phyloP scores from a whole-genome alignment of 2,113 vertebrate species.

The Podilymbus podiceps region DNA sequence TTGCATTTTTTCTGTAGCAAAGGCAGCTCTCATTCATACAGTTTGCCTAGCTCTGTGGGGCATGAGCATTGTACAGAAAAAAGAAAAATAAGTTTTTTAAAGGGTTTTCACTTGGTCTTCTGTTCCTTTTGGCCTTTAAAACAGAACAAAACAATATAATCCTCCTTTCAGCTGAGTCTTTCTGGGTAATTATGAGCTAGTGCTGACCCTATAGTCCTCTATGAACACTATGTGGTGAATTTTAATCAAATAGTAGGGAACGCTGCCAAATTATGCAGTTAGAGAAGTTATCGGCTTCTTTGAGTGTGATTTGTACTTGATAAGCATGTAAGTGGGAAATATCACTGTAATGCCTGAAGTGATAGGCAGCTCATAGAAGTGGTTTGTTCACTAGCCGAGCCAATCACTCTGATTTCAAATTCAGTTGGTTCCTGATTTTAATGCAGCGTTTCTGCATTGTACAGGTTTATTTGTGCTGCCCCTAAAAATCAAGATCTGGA shows the following conservation, averaged over 20 bases:
- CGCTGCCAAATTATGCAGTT: not conserved
- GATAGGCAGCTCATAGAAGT: rapidly evolving
- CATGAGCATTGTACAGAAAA: not conserved
- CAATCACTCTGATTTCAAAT: rapidly evolving
- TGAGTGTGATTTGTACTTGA: not conserved
- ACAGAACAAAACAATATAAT: not conserved
- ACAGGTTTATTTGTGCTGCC: not conserved
- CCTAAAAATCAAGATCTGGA: not conserved
- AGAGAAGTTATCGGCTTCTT: not conserved
- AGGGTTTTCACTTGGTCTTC: not conserved
- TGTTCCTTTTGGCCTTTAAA: not conserved
- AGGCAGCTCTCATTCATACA: not conserved
- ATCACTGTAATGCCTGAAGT: not conserved
- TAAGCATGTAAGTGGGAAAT: not conserved
- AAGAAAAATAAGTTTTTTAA: not conserved
- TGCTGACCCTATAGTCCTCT: not conserved
- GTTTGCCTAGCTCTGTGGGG: not conserved
- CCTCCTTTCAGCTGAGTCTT: not conserved
- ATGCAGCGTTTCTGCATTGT: not conserved
- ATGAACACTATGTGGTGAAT: not conserved
- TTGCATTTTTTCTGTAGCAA: not conserved
- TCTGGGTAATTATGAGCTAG: not conserved
- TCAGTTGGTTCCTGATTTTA: not conserved
- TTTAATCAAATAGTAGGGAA: not conserved
- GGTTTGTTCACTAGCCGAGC: not conserved